These are phyloP conservation scores for Manacus vitellinus DNA, from an alignment of 2,113 vertebrate genomes.

Conservation along the genomic window DNA sequence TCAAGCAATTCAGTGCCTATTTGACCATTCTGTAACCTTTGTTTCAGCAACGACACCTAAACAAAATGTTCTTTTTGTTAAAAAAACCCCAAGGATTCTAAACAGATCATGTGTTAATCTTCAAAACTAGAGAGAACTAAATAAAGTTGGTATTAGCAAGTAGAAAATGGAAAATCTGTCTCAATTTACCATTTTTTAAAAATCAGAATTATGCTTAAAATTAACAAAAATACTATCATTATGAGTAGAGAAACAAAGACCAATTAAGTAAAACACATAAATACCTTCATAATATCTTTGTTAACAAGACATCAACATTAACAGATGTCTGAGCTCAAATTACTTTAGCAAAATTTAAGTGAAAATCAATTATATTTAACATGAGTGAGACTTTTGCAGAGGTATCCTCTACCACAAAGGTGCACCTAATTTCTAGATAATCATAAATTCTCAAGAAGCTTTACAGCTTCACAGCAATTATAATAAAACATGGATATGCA, in stretches of 20 bases:
- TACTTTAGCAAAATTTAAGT: not conserved
- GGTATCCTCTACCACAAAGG: not conserved
- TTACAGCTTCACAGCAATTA: not conserved
- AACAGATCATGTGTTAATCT: not conserved
- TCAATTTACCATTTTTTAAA: not conserved
- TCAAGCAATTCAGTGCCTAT: slow-evolving; percentile 61
- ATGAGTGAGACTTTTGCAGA: not conserved
- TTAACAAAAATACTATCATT: not conserved
- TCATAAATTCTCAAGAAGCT: not conserved
- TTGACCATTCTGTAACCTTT: slow-evolving; percentile 77
- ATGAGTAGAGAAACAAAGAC: not conserved
- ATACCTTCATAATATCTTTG: no score
- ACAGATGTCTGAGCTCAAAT: no score
- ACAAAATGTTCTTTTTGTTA: not conserved
- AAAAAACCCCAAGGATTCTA: not conserved
- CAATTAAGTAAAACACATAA: not conserved
- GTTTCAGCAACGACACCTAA: slow-evolving; percentile 90
- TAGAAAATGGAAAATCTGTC: not conserved
- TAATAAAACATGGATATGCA: not conserved
- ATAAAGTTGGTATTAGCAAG: not conserved
- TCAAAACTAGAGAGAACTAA: not conserved
- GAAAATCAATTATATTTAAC: not conserved
- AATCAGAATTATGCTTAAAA: not conserved
- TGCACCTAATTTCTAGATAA: not conserved
- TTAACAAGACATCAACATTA: no score